Conservation (phyloP, 1,140 invertebrate genomes). For the Papilio helenus region DNA sequence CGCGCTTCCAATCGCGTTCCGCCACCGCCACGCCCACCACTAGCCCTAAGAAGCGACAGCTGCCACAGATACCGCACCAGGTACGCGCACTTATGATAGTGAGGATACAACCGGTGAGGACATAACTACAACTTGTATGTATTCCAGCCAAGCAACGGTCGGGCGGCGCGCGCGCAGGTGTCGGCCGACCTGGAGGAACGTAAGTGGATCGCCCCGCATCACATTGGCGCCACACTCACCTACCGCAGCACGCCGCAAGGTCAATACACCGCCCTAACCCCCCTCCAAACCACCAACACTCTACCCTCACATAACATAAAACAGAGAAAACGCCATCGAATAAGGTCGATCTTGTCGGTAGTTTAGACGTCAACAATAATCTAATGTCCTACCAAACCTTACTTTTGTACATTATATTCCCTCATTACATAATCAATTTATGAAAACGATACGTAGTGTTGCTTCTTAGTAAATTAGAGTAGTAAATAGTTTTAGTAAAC, state of each 20-base stretch:
- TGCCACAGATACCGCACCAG: conserved; percentile 92
- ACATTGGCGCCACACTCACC: conserved; percentile 84
- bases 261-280: conserved; percentile 69
- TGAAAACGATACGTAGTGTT: background rate
- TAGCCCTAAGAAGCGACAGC: conserved; percentile 97
- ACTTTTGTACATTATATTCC: background rate
- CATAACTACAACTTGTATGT: background rate
- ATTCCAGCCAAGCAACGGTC: conserved; percentile 81
- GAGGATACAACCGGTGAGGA: too few relatives aligned
- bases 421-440: background rate
- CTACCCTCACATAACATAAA: background rate
- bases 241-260: conserved; percentile 86
- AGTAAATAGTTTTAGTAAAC: background rate
- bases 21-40: conserved; percentile 96
- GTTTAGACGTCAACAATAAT: too few relatives aligned
- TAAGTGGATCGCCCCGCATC: conserved; percentile 83
- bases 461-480: background rate
- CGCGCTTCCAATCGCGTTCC: conserved; percentile 90
- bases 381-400: background rate
- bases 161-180: conserved; percentile 88
- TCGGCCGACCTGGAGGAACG: conserved; percentile 94
- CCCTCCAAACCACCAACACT: conserved; percentile 42
- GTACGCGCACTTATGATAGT: conserved; percentile 40
- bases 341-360: too few relatives aligned
- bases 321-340: background rate